phyloP scores from a whole-genome alignment of 2,888 invertebrate genomes.

The Xylota sylvarum region DNA sequence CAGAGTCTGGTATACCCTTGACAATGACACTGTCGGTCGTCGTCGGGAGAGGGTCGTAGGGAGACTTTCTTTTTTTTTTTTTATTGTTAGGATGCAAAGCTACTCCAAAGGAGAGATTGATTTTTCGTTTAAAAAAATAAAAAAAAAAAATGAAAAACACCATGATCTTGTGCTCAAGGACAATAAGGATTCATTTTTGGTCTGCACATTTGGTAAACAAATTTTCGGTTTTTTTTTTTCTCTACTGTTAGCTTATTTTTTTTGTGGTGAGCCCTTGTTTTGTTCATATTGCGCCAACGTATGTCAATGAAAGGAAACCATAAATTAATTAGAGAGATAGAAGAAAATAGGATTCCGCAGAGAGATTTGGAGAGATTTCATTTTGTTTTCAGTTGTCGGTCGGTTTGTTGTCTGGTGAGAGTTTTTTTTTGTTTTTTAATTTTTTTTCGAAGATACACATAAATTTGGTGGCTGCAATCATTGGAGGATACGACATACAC shows the following conservation, averaged over 20 bases:
- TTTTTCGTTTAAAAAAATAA: slow-evolving; percentile 57
- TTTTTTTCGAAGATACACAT: slow-evolving; percentile 1
- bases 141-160: neutral
- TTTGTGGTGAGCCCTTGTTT: slow-evolving; percentile 38
- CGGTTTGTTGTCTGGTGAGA: neutral
- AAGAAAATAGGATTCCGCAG: slow-evolving; percentile 53
- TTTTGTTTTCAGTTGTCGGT: slow-evolving; percentile 34
- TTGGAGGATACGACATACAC: slow-evolving; percentile 34
- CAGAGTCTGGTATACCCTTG: slow-evolving; percentile 57
- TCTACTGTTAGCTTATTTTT: neutral
- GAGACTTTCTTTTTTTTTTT: neutral
- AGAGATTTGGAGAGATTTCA: slow-evolving; percentile 36
- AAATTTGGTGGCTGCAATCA: slow-evolving; percentile 43
- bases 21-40: slow-evolving; percentile 71
- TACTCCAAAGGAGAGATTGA: slow-evolving; percentile 54
- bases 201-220: slow-evolving; percentile 68
- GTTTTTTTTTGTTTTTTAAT: neutral
- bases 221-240: slow-evolving; percentile 31
- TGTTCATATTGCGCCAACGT: slow-evolving; percentile 68
- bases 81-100: slow-evolving; percentile 4
- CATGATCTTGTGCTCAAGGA: slow-evolving; percentile 56
- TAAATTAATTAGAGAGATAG: slow-evolving; percentile 73
- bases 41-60: neutral
- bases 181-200: slow-evolving; percentile 71
- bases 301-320: slow-evolving; percentile 75